Conservation (phyloP, 2,113 vertebrate species). For the Grallaria varia region DNA sequence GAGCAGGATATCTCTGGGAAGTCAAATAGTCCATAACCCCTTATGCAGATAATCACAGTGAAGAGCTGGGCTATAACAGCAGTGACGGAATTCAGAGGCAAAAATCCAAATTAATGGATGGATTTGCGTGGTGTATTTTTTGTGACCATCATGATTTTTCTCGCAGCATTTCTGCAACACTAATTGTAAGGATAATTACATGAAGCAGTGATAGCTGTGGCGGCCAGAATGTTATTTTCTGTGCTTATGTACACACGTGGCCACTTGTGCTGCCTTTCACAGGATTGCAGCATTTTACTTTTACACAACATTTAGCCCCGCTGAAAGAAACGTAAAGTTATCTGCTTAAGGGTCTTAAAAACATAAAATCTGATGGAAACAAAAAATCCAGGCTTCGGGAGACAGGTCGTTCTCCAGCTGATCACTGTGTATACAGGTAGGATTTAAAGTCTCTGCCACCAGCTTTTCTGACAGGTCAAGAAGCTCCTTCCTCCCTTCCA, state of each 20-base stretch:
- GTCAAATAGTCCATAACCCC: fast-evolving
- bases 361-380: background rate
- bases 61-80: background rate
- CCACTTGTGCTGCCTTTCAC: background rate
- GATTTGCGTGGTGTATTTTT: background rate
- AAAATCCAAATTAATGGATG: background rate
- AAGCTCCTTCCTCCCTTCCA: background rate
- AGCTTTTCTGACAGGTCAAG: background rate
- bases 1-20: background rate
- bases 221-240: background rate
- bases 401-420: background rate
- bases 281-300: fast-evolving
- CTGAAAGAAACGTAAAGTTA: background rate
- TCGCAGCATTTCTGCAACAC: background rate
- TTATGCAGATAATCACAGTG: background rate
- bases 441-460: background rate
- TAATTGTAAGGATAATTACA: background rate
- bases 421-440: background rate
- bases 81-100: background rate
- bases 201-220: background rate
- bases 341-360: background rate
- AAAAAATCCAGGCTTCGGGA: background rate
- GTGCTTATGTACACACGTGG: fast-evolving
- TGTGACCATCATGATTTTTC: background rate
- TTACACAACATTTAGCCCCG: background rate